A percentile compares a stretch with the other conserved stretches of the same genome.
Evolutionary conservation across 1,140 invertebrate genomes (phyloP).

Genomic region (Scylla paramamosain): DNA sequence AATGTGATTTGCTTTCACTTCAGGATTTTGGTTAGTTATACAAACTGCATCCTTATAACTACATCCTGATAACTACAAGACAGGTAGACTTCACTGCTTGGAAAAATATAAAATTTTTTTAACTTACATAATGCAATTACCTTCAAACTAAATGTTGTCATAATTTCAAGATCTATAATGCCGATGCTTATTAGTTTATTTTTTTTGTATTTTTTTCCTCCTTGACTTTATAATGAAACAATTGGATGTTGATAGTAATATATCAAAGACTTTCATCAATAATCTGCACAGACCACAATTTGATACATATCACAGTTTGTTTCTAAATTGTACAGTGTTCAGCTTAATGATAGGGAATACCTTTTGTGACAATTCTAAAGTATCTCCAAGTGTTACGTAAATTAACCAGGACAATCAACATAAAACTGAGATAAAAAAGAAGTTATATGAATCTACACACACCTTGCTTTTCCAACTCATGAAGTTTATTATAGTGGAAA

Average conservation of each 20-base stretch:
- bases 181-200: too few relatives aligned
- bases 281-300: slow-evolving; percentile 45
- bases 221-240: neutral
- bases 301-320: slow-evolving; percentile 69
- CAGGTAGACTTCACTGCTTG: too few relatives aligned
- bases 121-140: too few relatives aligned
- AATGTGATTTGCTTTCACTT: too few relatives aligned
- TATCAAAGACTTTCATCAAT: slow-evolving; percentile 27
- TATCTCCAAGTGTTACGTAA: neutral
- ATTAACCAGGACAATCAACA: neutral
- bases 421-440: neutral
- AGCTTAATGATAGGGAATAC: slow-evolving; percentile 1
- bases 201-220: too few relatives aligned
- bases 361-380: slow-evolving; percentile 28
- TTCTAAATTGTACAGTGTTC: slow-evolving; percentile 64
- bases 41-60: too few relatives aligned
- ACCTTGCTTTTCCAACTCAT: neutral
- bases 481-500: neutral
- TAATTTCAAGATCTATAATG: too few relatives aligned
- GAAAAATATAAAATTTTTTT: too few relatives aligned
- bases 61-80: too few relatives aligned
- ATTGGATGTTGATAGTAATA: slow-evolving; percentile 53
- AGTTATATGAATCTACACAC: neutral
- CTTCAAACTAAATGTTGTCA: too few relatives aligned
- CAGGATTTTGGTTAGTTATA: too few relatives aligned